Base-by-base conservation (phyloP, 2,797 vertebrate genomes). In the Capromys pilorides region DNA sequence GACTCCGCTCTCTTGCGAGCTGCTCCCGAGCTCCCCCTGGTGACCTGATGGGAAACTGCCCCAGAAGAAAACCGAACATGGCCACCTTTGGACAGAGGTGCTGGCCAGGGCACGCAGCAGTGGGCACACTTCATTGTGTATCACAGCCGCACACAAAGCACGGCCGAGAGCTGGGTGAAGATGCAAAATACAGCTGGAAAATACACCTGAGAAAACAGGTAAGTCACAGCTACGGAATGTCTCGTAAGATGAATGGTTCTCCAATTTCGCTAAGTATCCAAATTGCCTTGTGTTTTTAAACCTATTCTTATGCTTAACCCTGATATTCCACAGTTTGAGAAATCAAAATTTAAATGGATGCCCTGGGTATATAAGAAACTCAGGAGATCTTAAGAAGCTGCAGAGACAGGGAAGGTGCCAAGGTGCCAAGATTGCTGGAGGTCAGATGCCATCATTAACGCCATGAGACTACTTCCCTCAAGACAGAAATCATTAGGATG, bases 11-110 rank as follows among this genome's bases (percentile, higher is more conserved):
- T 84, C 51, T 62, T 69, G 8, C 78, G 49, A 78, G 88, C 94
- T 95, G 91, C 73, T 97, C 89, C 84, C 31, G 91, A 88, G 96
- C 95, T 62, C 97, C 97, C 97, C 45, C 97, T 97, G 75, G 96
- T 97, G 96, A 2, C 79, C 22, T 28, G 19, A 87, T 5, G 7
- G 22, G 41, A 96, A 95, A 96, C 41, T 94, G 71, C 91, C 26
- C 85, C 61, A 85, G 94, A 24, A 86, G 75, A 83, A 82, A 94
- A 88, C 1, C 2, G 14, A 90, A 93, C n/a, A 45, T 51, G 16
- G 31, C 28, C 26, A 64, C 33, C 10, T 24, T 45, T 4, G n/a
- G 61, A 19, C 33, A 45, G 31, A 45, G 45, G 3, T 87, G 64
- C 22, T 9, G 18, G 82, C 2, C 91, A 36, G 39, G 92, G 12